These are phyloP conservation scores for Struthio camelus DNA, from an alignment of 2,113 vertebrate species.

Conservation along the genomic window DNA sequence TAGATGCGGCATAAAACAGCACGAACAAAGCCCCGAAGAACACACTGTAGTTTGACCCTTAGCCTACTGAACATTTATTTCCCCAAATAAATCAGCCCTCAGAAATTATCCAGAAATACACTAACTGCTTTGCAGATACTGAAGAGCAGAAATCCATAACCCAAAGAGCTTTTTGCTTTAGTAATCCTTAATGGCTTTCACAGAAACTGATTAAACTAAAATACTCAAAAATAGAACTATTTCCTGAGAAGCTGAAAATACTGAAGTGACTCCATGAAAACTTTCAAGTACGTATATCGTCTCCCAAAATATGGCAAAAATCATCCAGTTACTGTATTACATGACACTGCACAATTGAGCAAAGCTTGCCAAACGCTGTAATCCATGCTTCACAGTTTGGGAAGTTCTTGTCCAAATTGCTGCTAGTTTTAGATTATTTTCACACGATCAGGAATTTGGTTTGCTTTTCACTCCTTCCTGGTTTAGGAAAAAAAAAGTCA, in stretches of 20 bases:
- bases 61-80: not conserved
- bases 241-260: slow-evolving; percentile 32
- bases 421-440: slow-evolving; percentile 42
- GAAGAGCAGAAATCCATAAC: not conserved
- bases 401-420: not conserved
- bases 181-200: not conserved
- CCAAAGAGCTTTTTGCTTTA: not conserved
- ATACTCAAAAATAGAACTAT: not conserved
- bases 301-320: slow-evolving; percentile 21
- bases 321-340: slow-evolving; percentile 44
- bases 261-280: not conserved
- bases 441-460: not conserved
- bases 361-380: not conserved
- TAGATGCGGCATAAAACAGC: not conserved
- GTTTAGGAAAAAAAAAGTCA: not conserved
- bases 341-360: not conserved
- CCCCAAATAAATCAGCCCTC: not conserved
- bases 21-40: not conserved
- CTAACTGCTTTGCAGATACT: not conserved
- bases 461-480: not conserved
- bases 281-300: not conserved
- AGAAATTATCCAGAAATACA: not conserved
- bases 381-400: not conserved
- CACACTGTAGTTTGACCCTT: not conserved
- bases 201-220: not conserved